Percentiles rank a stretch among this genome's conserved stretches.
phyloP scores from a whole-genome alignment of 2,888 invertebrate genomes.

The Meloe dianella region DNA sequence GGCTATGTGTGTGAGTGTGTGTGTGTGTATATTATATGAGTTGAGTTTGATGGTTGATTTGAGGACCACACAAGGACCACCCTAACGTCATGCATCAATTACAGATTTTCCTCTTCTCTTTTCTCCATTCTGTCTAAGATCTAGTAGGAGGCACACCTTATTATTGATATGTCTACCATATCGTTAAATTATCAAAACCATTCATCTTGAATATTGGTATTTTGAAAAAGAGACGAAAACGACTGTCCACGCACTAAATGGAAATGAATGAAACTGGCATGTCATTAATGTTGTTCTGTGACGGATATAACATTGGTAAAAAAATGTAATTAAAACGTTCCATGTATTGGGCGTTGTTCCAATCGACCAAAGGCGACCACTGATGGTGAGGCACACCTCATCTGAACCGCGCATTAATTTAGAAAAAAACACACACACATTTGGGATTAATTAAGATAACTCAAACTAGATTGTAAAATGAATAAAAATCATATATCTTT shows the following conservation, averaged over 20 bases:
- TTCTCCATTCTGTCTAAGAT: neutral
- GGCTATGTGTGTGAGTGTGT: neutral
- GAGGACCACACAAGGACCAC: conserved; percentile 32
- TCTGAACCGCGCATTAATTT: neutral
- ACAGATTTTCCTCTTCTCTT: conserved; percentile 4
- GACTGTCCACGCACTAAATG: neutral
- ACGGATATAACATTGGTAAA: neutral
- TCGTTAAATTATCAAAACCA: neutral
- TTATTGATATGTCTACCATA: neutral
- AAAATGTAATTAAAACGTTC: conserved; percentile 6
- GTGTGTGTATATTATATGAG: neutral
- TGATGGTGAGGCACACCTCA: neutral
- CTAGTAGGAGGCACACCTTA: conserved; percentile 7
- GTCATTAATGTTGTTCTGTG: neutral
- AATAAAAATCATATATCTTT: neutral
- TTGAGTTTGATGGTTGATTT: conserved; percentile 15
- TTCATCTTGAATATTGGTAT: conserved; percentile 4
- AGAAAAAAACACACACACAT: neutral
- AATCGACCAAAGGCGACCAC: neutral
- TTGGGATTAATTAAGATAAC: neutral
- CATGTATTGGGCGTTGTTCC: neutral
- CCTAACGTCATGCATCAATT: conserved; percentile 28
- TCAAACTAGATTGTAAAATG: neutral
- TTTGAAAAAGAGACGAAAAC: neutral
- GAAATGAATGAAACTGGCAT: neutral